Evolutionary conservation across 2,797 vertebrate species (phyloP).

Genomic region (Diplodus puntazzo): DNA sequence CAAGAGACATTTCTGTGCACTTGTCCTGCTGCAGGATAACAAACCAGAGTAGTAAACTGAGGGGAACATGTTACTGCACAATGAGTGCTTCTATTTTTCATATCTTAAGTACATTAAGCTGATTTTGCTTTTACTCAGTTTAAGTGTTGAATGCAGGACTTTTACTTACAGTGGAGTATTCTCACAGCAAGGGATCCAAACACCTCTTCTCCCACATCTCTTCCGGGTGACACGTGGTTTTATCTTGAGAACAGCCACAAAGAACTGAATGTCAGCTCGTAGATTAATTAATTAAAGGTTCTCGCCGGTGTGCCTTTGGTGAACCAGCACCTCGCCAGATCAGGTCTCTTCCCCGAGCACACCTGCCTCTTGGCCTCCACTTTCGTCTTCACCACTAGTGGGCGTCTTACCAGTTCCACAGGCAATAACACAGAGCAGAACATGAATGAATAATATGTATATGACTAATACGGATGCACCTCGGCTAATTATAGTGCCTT

Average conservation of each 20-base stretch:
- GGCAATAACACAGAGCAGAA: neutral
- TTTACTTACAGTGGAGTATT: too few relatives aligned
- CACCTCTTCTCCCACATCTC: neutral
- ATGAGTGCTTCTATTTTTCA: too few relatives aligned
- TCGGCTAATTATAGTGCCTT: slow-evolving; percentile 34
- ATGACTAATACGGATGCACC: slow-evolving; percentile 30
- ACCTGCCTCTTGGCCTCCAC: neutral
- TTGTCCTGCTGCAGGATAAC: neutral
- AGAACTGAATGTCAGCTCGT: neutral
- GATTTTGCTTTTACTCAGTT: too few relatives aligned
- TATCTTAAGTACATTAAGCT: too few relatives aligned
- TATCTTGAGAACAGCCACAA: neutral
- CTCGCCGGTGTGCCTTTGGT: neutral
- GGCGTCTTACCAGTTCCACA: slow-evolving; percentile 35
- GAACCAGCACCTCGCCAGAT: neutral
- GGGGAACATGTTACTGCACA: too few relatives aligned
- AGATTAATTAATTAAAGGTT: neutral
- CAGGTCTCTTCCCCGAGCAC: neutral
- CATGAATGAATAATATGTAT: slow-evolving; percentile 30
- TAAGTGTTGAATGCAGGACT: too few relatives aligned
- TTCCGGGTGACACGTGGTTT: neutral
- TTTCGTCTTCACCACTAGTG: slow-evolving; percentile 41
- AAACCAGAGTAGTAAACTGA: neutral
- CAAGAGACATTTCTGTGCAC: neutral
- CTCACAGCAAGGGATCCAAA: too few relatives aligned